Evolutionary conservation across 2,113 vertebrate species (phyloP).

Genomic region (Phyllostomus hastatus): DNA sequence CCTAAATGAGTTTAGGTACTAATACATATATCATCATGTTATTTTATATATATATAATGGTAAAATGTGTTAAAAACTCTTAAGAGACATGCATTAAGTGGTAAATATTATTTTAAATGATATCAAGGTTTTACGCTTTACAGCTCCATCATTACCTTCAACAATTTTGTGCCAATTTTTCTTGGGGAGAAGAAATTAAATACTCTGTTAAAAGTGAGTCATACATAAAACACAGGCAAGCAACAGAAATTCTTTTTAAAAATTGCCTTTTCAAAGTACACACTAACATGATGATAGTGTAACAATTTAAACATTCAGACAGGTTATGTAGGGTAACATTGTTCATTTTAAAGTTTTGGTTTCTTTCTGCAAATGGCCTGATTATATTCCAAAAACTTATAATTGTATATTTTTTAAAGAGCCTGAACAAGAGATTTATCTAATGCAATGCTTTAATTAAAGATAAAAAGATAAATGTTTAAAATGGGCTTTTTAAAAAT

Average conservation of each 20-base stretch:
- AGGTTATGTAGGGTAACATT: not conserved
- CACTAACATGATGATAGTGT: not conserved
- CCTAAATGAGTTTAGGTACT: slow-evolving; percentile 30
- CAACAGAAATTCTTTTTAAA: slow-evolving; percentile 9
- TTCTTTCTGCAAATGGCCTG: not conserved
- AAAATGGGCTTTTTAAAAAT: slow-evolving; percentile 20
- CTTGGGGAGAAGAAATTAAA: not conserved
- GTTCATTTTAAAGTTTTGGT: slow-evolving; percentile 1
- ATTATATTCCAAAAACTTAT: slow-evolving; percentile 24
- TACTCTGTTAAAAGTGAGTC: not conserved
- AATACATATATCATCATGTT: not conserved
- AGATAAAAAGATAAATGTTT: slow-evolving; percentile 27
- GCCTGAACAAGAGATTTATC: not conserved
- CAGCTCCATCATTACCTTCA: not conserved
- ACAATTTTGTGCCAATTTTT: slow-evolving; percentile 1
- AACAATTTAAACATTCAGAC: not conserved
- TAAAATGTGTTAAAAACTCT: slow-evolving; percentile 13
- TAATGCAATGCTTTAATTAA: not conserved
- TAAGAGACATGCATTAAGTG: not conserved
- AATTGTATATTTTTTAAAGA: slow-evolving; percentile 27
- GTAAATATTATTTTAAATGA: slow-evolving; percentile 41
- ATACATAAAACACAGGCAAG: not conserved
- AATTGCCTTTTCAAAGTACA: slow-evolving; percentile 13
- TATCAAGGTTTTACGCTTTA: slow-evolving; percentile 12
- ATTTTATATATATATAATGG: not conserved